Conservation (phyloP, 2,888 invertebrate genomes). For the Heliconius ismenius region DNA sequence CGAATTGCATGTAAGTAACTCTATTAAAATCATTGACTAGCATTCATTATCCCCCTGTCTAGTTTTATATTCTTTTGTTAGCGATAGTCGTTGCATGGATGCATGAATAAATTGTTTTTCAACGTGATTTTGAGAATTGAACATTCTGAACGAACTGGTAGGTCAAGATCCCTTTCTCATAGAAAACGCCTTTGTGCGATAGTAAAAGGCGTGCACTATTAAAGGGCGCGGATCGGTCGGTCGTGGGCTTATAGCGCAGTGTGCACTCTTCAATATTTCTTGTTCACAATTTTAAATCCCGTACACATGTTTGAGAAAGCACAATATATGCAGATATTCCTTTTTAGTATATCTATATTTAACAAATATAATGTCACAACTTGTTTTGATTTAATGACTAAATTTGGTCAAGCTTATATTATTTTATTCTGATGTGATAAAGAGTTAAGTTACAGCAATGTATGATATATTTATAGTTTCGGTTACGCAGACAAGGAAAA, state of each 20-base stretch:
- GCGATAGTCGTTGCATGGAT: constrained; percentile 72
- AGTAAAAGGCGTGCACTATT: constrained; percentile 77
- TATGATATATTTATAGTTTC: constrained; percentile 9
- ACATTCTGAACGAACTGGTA: constrained; percentile 78
- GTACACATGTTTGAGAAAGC: constrained; percentile 18
- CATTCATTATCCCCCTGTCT: constrained; percentile 80
- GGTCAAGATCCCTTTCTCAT: constrained; percentile 82
- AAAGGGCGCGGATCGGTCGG: constrained; percentile 73
- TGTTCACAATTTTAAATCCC: constrained; percentile 33
- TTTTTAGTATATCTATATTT: background rate
- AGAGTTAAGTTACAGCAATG: background rate
- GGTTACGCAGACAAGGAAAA: background rate
- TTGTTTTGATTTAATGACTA: background rate
- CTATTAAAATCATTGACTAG: constrained; percentile 79
- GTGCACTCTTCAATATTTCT: constrained; percentile 44
- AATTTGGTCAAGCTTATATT: too few species aligned
- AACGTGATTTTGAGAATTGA: constrained; percentile 66
- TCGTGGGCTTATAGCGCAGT: constrained; percentile 46
- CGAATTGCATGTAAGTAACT: constrained; percentile 76
- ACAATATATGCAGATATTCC: background rate
- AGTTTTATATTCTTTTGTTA: constrained; percentile 80
- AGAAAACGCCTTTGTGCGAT: constrained; percentile 76
- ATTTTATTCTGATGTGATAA: background rate
- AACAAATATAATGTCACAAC: background rate
- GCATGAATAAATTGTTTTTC: constrained; percentile 80